Evolutionary conservation across 2,113 vertebrate species (phyloP).

Genomic region (Carettochelys insculpta): DNA sequence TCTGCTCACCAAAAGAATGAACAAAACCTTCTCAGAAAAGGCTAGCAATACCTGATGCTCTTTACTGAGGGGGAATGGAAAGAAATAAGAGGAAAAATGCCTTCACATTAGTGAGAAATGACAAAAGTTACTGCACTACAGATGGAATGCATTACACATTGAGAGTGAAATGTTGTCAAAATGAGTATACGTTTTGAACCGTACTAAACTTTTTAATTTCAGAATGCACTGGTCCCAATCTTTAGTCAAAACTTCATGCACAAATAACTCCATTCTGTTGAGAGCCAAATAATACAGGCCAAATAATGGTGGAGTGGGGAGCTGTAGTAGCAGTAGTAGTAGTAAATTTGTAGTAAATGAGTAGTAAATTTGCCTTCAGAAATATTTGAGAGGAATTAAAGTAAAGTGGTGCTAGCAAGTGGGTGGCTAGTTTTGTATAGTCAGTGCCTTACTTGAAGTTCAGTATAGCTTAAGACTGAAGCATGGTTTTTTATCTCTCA

Average conservation of each 20-base stretch:
- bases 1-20: neutral
- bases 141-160: too few relatives aligned
- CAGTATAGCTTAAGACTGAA: constrained; percentile 38
- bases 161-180: too few relatives aligned
- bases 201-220: neutral
- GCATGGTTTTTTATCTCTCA: constrained; percentile 7
- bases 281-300: neutral
- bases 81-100: neutral
- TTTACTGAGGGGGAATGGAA: neutral
- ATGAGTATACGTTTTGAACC: neutral
- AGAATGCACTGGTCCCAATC: neutral
- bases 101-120: neutral
- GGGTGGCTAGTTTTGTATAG: constrained; percentile 38
- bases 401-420: neutral
- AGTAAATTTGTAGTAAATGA: too few relatives aligned
- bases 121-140: neutral
- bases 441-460: constrained; percentile 57
- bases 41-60: neutral
- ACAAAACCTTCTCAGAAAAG: neutral
- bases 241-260: neutral
- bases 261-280: neutral
- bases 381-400: neutral
- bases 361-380: constrained; percentile 25
- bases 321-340: too few relatives aligned
- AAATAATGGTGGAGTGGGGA: neutral